These are phyloP conservation scores for Fregata magnificens DNA, from an alignment of 2,113 vertebrate genomes.

Conservation along the genomic window DNA sequence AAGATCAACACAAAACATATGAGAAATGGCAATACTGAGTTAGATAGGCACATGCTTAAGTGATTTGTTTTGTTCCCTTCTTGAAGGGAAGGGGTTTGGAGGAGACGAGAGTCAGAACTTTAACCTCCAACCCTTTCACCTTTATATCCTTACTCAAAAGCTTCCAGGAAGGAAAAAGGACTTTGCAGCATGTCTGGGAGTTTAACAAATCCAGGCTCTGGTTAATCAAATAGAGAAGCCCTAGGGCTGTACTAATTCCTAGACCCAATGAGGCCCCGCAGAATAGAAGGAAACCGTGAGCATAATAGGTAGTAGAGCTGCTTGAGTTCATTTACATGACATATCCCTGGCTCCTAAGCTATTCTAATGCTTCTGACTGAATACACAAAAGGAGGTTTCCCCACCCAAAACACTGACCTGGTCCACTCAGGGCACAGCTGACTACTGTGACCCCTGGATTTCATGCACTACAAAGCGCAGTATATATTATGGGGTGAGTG, in stretches of 20 bases:
- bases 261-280: conserved; percentile 10
- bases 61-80: conserved; percentile 40
- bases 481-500: background rate
- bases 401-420: conserved; percentile 4
- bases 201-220: conserved; percentile 54
- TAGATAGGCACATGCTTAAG: conserved; percentile 30
- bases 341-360: background rate
- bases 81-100: background rate
- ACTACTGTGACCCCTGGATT: background rate
- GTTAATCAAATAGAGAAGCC: conserved; percentile 50
- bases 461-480: background rate
- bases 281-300: conserved; percentile 12
- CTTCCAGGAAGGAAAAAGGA: conserved; percentile 34
- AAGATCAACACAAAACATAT: conserved; percentile 26
- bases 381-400: background rate
- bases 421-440: background rate
- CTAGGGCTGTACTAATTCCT: conserved; percentile 56
- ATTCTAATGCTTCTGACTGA: background rate
- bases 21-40: conserved; percentile 4
- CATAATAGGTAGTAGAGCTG: conserved; percentile 34
- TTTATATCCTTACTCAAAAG: conserved; percentile 57
- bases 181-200: conserved; percentile 17
- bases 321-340: conserved; percentile 46
- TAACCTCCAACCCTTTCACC: conserved; percentile 62
- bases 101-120: conserved; percentile 35